phyloP scores from a whole-genome alignment of 2,888 invertebrate species.

The Oligia fasciuncula region DNA sequence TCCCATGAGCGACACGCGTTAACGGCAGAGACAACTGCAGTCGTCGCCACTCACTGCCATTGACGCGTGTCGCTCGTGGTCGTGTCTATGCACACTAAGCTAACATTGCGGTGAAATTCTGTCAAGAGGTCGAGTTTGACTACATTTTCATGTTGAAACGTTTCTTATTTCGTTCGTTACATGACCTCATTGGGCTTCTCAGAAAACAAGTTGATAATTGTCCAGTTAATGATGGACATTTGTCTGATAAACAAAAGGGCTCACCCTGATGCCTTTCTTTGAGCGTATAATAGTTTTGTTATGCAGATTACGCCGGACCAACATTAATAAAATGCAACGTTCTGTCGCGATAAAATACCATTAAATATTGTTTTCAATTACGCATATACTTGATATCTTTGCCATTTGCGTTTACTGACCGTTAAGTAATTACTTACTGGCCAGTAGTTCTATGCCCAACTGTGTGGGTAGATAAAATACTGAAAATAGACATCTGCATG shows the following conservation, averaged over 20 bases:
- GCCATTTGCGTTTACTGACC: constrained; percentile 60
- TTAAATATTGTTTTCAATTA: constrained; percentile 71
- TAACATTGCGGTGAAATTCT: neutral
- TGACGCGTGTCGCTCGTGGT: no score
- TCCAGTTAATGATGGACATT: constrained; percentile 78
- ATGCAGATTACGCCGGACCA: constrained; percentile 61
- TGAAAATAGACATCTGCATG: constrained; percentile 41
- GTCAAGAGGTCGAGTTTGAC: neutral
- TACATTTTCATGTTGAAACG: neutral
- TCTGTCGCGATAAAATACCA: constrained; percentile 64
- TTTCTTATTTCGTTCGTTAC: constrained; percentile 53
- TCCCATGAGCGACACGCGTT: no score
- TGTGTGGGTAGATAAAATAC: constrained; percentile 42
- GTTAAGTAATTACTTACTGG: constrained; percentile 62
- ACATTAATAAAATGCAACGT: constrained; percentile 65
- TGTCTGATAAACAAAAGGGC: constrained; percentile 74
- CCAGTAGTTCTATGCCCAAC: constrained; percentile 33
- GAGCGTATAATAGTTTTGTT: constrained; percentile 73
- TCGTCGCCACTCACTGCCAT: no score
- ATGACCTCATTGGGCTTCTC: constrained; percentile 68
- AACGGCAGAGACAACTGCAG: no score
- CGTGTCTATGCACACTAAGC: neutral
- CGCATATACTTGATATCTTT: constrained; percentile 63
- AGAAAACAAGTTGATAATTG: constrained; percentile 76
- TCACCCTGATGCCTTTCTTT: constrained; percentile 68